Percentiles rank a stretch among this genome's conserved stretches.
phyloP scores from a whole-genome alignment of 2,888 invertebrate genomes.

The Homarus gammarus region DNA sequence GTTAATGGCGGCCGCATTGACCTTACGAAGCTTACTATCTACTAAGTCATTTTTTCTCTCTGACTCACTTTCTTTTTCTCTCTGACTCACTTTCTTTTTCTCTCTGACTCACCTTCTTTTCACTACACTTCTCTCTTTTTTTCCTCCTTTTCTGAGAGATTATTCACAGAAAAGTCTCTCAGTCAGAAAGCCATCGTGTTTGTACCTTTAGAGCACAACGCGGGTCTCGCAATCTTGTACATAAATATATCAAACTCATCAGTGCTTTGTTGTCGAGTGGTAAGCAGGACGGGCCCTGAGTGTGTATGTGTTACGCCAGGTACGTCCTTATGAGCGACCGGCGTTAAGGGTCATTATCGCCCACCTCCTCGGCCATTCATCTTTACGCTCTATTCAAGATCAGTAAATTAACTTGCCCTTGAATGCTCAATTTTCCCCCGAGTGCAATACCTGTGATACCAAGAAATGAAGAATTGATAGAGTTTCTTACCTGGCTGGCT shows the following conservation, averaged over 20 bases:
- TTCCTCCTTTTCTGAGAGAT: too few relatives aligned
- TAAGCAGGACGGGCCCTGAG: background rate
- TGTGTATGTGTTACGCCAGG: background rate
- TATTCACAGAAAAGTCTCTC: too few relatives aligned
- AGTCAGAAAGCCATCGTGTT: too few relatives aligned
- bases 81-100: too few relatives aligned
- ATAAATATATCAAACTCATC: slow-evolving; percentile 59
- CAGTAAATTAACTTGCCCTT: slow-evolving; percentile 59
- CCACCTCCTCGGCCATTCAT: slow-evolving; percentile 30
- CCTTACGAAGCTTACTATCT: background rate
- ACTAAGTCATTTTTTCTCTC: too few relatives aligned
- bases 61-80: too few relatives aligned
- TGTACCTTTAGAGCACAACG: too few relatives aligned
- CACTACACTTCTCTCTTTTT: too few relatives aligned
- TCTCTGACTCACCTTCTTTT: too few relatives aligned
- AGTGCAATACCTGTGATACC: slow-evolving; percentile 35
- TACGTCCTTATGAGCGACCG: background rate
- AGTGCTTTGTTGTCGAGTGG: background rate
- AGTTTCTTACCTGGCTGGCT: background rate
- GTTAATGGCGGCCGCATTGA: slow-evolving; percentile 35
- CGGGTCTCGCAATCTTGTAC: slow-evolving; percentile 17
- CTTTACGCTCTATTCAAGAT: slow-evolving; percentile 56
- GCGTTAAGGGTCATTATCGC: slow-evolving; percentile 32
- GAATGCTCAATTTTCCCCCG: slow-evolving; percentile 42
- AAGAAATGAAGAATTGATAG: slow-evolving; percentile 19